These are phyloP conservation scores for Synodontis membranacea DNA, from an alignment of 2,113 vertebrate species.

Conservation along the genomic window DNA sequence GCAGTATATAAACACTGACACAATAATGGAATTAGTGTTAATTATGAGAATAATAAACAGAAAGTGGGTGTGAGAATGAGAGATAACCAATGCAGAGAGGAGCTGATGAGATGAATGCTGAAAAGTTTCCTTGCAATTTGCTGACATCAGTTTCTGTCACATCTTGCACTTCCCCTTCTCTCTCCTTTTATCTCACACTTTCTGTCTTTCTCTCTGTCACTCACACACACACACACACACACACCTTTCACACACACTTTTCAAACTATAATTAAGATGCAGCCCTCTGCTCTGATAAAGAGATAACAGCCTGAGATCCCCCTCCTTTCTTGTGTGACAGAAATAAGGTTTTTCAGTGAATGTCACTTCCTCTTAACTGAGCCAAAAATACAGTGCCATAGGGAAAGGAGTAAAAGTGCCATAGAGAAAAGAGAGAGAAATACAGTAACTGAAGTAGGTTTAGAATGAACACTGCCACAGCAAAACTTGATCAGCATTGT, in stretches of 20 bases:
- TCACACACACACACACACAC: background rate
- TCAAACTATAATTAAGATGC: background rate
- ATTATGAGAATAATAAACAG: background rate
- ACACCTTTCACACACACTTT: background rate
- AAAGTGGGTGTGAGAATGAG: background rate
- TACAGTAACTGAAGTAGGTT: no score
- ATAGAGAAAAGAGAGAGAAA: background rate
- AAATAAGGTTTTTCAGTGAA: background rate
- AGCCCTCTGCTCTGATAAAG: background rate
- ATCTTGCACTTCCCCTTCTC: conserved; percentile 12
- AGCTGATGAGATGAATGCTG: conserved; percentile 56
- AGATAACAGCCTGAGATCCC: background rate
- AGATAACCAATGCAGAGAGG: conserved; percentile 37
- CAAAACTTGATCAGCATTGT: no score
- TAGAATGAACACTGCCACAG: no score
- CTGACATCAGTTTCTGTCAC: conserved; percentile 60
- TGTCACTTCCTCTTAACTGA: background rate
- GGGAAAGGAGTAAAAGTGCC: no score
- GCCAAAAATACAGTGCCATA: background rate
- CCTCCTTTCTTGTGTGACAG: background rate
- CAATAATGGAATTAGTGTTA: background rate
- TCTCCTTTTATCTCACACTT: conserved; percentile 25
- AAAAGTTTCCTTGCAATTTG: conserved; percentile 62
- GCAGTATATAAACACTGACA: background rate
- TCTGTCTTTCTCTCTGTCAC: background rate